A percentile compares a stretch with the other conserved stretches of the same genome.
Evolutionary conservation across 2,888 invertebrate genomes (phyloP).

Genomic region (Coleophora flavipennella): DNA sequence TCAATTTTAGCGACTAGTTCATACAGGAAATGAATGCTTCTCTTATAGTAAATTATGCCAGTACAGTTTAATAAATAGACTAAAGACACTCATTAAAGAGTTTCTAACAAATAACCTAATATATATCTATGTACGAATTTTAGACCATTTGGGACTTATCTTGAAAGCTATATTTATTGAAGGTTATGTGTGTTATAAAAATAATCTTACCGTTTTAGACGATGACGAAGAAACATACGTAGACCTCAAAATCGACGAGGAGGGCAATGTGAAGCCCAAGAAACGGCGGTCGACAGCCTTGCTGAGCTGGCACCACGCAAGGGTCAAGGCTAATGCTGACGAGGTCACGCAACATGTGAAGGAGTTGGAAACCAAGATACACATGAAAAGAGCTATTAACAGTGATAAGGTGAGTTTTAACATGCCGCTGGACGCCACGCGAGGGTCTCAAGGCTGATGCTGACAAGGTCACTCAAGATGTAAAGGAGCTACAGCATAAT

Average conservation of each 20-base stretch:
- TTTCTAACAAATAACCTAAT: no score
- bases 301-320: constrained; percentile 53
- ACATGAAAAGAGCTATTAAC: constrained; percentile 53
- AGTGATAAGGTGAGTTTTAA: constrained; percentile 45
- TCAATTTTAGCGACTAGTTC: no score
- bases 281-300: constrained; percentile 24
- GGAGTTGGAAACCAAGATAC: constrained; percentile 43
- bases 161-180: no score
- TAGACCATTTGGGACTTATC: no score
- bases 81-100: no score
- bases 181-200: no score
- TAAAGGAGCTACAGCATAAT: constrained; percentile 36
- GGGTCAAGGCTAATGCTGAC: constrained; percentile 27
- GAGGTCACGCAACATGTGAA: constrained; percentile 28
- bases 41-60: no score
- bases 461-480: constrained; percentile 19
- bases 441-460: constrained; percentile 31
- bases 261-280: constrained; percentile 50
- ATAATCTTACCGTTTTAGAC: constrained; percentile 18
- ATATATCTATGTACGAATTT: no score
- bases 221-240: constrained; percentile 58
- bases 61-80: no score
- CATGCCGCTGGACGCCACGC: constrained; percentile 59
- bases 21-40: no score
- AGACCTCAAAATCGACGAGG: constrained; percentile 54